Evolutionary conservation across 2,888 invertebrate species (phyloP), one percentile per base, ranked within the genome.

Genomic region (Lycia hirtaria): DNA sequence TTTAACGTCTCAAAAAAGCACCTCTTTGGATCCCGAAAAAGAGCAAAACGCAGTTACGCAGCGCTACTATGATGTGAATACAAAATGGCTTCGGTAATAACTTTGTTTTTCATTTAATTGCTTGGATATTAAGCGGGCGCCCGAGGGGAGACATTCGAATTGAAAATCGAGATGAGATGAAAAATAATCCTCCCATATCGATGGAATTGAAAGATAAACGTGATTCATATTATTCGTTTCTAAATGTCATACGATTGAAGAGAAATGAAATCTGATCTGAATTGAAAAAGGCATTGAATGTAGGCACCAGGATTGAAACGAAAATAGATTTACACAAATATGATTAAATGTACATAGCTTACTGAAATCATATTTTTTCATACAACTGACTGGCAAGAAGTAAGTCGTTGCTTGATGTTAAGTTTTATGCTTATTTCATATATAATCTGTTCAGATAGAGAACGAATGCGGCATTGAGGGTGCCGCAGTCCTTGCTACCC

Each of bases 1-100:
- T 88, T 88, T 87, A 86, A 87, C 82, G 81, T 82, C 78, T 73
- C 79, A 85, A 88, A 87, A 82, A 87, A 83, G 78, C 76, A 72
- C 76, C 76, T 78, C 81, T 79, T 76, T 75, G 75, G 69, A 80
- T 69, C 69, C 73, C 65, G 69, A 78, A 72, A 73, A 73, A 75
- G 70, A 72, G 75, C 73, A 74, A 75, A 75, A 78, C 71, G 74
- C 73, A 68, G 67, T 71, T 69, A 69, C 66, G 63, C 59, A 71
- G 72, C 70, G 68, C 67, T 68, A 68, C 67, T 67, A 65, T 69
- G 72, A 72, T 68, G 69, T 69, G 76, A 78, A 76, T 75, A 73
- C 75, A 48, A 58, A 53, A 52, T 37, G 57, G 37, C 32, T 49
- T 52, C 30, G 37, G 57, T 48, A 49, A 53, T 58, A 53, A 58